Evolutionary conservation across 2,113 vertebrate species (phyloP), one percentile per base, ranked within the genome.

Genomic region (Chaenogobius annularis): DNA sequence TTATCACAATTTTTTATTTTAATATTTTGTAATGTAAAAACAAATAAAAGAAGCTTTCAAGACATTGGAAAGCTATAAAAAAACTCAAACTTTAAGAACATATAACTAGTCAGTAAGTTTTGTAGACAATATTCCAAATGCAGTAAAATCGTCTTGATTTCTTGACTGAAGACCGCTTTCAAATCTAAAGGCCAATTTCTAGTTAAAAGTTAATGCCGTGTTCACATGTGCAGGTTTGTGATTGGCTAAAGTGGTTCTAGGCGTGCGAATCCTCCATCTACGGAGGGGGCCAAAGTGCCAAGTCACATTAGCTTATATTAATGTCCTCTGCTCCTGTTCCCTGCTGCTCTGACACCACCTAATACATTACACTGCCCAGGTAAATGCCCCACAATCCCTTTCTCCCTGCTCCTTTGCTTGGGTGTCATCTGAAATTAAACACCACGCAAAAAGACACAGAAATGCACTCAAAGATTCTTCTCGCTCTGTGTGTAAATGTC

Each of bases 381-480:
- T 13, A 14, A 59, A 72, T 73, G 71, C 69, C 56, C 37, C 62
- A 10, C 7, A 47, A 44, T 70, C 46, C 52, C 56, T 47, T 66
- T 22, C 40, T 74, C 66, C 82, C 50, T 71, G 79, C 48, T 69
- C 37, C 37, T 40, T 40, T 40, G 37, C 37, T 40, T 68, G 65
- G 56, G 79, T 84, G 85, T 90, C 86, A 74, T 80, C 73, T 72
- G 74, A 70, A 88, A 88, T 90, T 84, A 88, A 90, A 88, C 75
- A 83, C 86, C 72, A 84, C 74, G 73, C n/a, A 77, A 71, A 75
- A 81, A 83, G 79, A 91, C 90, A 91, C 23, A 73, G 66, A 84
- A 90, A 90, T 82, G 88, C 87, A 88, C 90, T 90, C 85, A 70
- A 80, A 69, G 61, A 54, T 54, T 20, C 75, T 77, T 65, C 31